Conservation (phyloP, 2,888 invertebrate genomes). For the Strigamia crassipes region DNA sequence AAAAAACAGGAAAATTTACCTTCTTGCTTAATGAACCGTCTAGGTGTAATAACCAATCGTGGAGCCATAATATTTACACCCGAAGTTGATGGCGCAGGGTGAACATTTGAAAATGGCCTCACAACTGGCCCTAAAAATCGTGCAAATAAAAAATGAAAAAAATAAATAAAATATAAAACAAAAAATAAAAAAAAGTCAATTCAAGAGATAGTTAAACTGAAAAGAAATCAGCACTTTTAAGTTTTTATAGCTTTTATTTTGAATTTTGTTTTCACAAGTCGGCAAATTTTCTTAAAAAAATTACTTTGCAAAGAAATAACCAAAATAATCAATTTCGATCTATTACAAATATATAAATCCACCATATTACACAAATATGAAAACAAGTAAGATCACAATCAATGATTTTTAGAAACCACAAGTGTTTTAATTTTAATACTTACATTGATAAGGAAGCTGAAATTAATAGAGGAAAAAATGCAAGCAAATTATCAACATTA, state of each 20-base stretch:
- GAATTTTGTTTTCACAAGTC: not conserved
- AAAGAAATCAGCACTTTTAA: not conserved
- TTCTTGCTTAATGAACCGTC: not conserved
- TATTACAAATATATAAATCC: not conserved
- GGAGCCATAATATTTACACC: conserved; percentile 11
- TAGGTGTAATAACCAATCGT: not conserved
- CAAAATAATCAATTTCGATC: not conserved
- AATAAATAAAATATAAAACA: not conserved
- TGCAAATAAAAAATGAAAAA: not conserved
- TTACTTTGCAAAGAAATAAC: not conserved
- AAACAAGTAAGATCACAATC: not conserved
- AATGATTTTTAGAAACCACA: not conserved
- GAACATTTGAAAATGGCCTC: not conserved
- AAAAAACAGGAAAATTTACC: not conserved
- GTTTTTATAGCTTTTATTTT: not conserved
- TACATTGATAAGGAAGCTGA: not conserved
- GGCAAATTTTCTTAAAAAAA: conserved; percentile 2
- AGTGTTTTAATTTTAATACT: not conserved
- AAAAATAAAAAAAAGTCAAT: not conserved
- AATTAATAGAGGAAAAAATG: not conserved
- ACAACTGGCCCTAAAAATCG: not conserved
- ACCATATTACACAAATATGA: not conserved
- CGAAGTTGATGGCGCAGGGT: not conserved
- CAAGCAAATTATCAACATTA: not conserved
- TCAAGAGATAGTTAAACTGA: not conserved